Conservation (phyloP, 2,888 invertebrate species). For the Anorthoa munda region DNA sequence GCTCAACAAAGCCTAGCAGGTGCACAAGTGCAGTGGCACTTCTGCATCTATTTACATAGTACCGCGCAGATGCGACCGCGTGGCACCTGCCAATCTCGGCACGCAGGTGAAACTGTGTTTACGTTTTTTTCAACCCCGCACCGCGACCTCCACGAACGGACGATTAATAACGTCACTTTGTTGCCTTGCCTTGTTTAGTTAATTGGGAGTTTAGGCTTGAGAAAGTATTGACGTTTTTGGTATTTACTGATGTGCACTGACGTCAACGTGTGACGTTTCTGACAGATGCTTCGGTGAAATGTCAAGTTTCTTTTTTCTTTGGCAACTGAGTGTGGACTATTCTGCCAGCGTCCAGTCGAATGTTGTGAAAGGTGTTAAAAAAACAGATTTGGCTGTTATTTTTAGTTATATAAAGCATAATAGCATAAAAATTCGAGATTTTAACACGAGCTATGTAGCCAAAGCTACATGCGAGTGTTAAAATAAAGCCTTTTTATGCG, state of each 20-base stretch:
- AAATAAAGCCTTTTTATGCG: too few relatives aligned
- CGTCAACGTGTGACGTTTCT: conserved; percentile 17
- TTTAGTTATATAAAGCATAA: too few relatives aligned
- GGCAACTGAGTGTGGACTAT: too few relatives aligned
- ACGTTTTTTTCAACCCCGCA: conserved; percentile 81
- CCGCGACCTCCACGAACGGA: conserved; percentile 63
- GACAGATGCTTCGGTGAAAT: conserved; percentile 21
- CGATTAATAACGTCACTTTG: conserved; percentile 68
- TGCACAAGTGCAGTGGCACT: conserved; percentile 24
- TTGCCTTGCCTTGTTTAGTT: conserved; percentile 54
- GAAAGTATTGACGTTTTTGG: conserved; percentile 17
- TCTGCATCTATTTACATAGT: conserved; percentile 29
- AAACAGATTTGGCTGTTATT: not conserved
- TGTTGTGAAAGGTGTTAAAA: conserved; percentile 4
- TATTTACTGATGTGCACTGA: conserved; percentile 22
- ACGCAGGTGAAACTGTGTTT: conserved; percentile 86
- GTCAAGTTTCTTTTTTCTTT: conserved; percentile 1
- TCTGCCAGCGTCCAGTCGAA: not conserved
- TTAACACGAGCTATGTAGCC: too few relatives aligned
- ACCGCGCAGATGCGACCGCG: conserved; percentile 80
- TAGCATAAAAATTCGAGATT: too few relatives aligned
- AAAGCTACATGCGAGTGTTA: too few relatives aligned
- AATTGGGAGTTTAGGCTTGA: conserved; percentile 49
- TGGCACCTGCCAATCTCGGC: conserved; percentile 89
- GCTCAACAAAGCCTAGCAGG: conserved; percentile 21